These are phyloP conservation scores for Polydrusus cervinus DNA, from an alignment of 2,888 invertebrate species.

Conservation along the genomic window DNA sequence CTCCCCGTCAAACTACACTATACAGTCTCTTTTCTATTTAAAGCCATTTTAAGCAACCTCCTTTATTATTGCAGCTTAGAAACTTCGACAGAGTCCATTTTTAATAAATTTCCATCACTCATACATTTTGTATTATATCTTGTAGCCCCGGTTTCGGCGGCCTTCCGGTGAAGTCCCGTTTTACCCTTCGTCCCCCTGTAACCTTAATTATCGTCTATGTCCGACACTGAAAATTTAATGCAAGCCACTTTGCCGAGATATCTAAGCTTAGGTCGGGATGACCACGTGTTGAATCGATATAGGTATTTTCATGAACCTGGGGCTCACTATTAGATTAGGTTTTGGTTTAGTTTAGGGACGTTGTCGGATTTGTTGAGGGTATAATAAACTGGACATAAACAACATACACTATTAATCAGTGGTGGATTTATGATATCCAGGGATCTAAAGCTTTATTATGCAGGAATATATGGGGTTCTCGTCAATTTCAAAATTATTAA, in stretches of 20 bases:
- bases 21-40: no score
- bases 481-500: not conserved
- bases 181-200: conserved; percentile 25
- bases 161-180: conserved; percentile 22
- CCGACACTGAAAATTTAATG: conserved; percentile 52
- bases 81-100: not conserved
- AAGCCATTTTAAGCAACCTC: no score
- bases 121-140: conserved; percentile 12
- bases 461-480: not conserved
- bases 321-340: conserved; percentile 45
- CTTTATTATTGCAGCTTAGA: not conserved
- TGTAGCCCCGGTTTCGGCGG: conserved; percentile 11
- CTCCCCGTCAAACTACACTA: no score
- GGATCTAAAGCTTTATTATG: not conserved
- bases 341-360: conserved; percentile 20
- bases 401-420: conserved; percentile 13
- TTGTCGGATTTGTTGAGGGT: conserved; percentile 10
- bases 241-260: conserved; percentile 45
- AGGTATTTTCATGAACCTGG: conserved; percentile 23
- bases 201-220: conserved; percentile 45
- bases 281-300: conserved; percentile 51
- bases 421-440: not conserved
- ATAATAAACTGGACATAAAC: conserved; percentile 13
- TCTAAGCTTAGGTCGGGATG: conserved; percentile 22
- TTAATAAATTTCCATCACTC: conserved; percentile 12